Evolutionary conservation across 2,113 vertebrate species (phyloP), one percentile per base, ranked within the genome.

Genomic region (Peromyscus leucopus): DNA sequence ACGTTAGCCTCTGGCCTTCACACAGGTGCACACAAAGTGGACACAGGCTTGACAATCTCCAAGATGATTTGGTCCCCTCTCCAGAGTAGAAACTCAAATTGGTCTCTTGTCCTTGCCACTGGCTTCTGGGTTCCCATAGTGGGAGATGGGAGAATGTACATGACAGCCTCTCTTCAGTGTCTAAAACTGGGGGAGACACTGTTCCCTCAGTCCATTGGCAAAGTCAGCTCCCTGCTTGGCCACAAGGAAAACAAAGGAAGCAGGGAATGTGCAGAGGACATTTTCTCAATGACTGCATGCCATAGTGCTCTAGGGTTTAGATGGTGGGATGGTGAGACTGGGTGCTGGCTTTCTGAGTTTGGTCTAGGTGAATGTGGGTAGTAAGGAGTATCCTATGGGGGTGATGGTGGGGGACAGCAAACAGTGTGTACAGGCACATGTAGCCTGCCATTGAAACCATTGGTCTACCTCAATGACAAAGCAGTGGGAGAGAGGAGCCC

Each of bases 401-500:
- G 79, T 3, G 26, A 26, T 15, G 17, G 7, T 72, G 69, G 36
- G 69, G 19, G 36, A 8, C 36, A 72, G n/a, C 17, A 46, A 0
- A 6, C 33, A 15, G 0, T 69, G 16, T 42, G 4, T 36, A 39
- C 33, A 5, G 36, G 79, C 9, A 24, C 0, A 21, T 4, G 21
- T 46, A 48, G 46, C 1, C 55, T 10, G 16, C 69, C 69, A 1
- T 1, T 2, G 84, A 26, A n/a, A 39, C 19, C 10, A 2, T 36
- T 19, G 57, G 19, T 91, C 71, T 21, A 8, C 11, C 0, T 10
- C 2, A 39, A 42, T 74, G 39, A 5, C 0, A 11, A 6, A 39
- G 59, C 67, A 11, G 0, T 22, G 42, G 0, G 31, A 0, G 21
- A 0, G 3, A 12, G 61, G 57, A 84, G 36, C 36, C 1, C 0